Conservation (phyloP, 2,888 invertebrate genomes). For the Phyllotreta cruciferae region DNA sequence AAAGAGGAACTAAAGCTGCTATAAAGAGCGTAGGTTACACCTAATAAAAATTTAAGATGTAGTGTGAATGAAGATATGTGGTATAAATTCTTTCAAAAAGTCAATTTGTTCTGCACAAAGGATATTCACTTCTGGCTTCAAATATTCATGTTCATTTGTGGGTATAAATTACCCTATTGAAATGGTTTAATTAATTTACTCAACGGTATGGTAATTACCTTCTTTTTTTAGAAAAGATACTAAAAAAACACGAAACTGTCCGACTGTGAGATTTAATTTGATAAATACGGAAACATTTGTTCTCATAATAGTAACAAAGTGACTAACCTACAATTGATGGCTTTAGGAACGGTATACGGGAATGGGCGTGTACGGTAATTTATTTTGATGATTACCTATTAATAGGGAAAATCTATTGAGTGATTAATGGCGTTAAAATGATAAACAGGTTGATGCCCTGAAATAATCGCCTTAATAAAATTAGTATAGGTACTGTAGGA, state of each 20-base stretch:
- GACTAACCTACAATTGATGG: background rate
- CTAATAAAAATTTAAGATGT: no score
- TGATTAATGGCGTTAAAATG: constrained; percentile 4
- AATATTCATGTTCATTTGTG: no score
- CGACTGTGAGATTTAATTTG: constrained; percentile 7
- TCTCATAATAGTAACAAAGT: constrained; percentile 13
- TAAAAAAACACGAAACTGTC: constrained; percentile 12
- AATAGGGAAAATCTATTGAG: background rate
- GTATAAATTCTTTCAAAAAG: no score
- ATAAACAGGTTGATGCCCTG: no score
- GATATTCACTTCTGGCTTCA: no score
- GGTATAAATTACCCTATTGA: background rate
- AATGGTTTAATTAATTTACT: background rate
- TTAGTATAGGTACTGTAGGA: no score
- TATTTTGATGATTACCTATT: constrained; percentile 9
- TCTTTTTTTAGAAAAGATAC: constrained; percentile 7
- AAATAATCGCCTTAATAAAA: constrained; percentile 2
- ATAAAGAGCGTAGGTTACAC: no score
- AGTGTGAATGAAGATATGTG: no score
- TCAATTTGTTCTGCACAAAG: no score
- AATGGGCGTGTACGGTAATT: background rate
- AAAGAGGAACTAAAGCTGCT: no score
- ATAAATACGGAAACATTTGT: constrained; percentile 19
- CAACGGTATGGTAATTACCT: constrained; percentile 1
- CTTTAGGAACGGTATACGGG: constrained; percentile 6